Evolutionary conservation across 2,888 invertebrate genomes (phyloP), one percentile per base, ranked within the genome.

Genomic region (Ptycholaimellus sp.): DNA sequence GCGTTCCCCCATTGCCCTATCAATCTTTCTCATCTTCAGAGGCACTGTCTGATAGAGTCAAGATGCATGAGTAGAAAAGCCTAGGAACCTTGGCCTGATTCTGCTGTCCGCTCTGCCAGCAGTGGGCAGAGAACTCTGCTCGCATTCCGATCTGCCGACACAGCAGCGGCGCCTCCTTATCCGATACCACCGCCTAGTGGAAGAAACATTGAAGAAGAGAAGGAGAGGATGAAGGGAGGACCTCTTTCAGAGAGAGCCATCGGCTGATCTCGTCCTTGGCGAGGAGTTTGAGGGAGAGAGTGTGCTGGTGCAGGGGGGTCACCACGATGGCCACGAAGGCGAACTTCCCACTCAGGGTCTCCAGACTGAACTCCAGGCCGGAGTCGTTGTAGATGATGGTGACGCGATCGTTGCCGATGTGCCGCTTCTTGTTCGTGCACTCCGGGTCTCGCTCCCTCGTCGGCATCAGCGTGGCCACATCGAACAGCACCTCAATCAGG

Each of bases 341-440:
- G 2, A 46, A 38, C 17, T 38, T 29, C 5, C 40, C 40, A 6
- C 18, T 33, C 5, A 90, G 79, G 37, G 82, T 82, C 55, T 73
- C 74, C 37, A 83, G 74, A 58, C 76, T 74, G 62, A 81, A 87
- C 46, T 80, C 75, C 40, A 76, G 75, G 3, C 78, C 81, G 57
- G 83, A 83, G 63, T 90, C 83, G 62, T 93, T 90, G 67, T 87
- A 93, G 22, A 90, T 80, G 55, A 93, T 82, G 44, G 77, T 76
- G 11, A 87, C 87, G 65, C 70, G 81, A 66, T 90, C 79, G 63
- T 93, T 93, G 46, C 87, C 90, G 63, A 90, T 85, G 62, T 90
- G 82, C 54, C 73, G 71, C 60, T 85, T 83, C 65, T 93, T 93
- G 52, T 74, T 73, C 59, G 76, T 79, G 62, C 79, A 78, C 50